Base-by-base conservation (phyloP, 2,797 vertebrate species). In the Nannoperca obscura region DNA sequence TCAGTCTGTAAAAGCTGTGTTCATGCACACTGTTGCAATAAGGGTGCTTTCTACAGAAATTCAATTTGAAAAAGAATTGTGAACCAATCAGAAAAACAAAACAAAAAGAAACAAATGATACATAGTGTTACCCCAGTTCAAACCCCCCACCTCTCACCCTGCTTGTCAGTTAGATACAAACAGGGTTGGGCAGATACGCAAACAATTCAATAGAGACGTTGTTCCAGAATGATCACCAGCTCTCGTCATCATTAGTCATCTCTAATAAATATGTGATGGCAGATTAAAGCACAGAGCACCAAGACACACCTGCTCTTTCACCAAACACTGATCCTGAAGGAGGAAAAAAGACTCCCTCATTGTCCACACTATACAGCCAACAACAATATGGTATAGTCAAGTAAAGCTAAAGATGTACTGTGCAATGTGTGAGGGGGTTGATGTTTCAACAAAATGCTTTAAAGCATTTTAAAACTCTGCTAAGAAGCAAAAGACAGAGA, bases 211-310 rank as follows among this genome's bases (percentile, higher is more conserved):
- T 2, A 11, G 7, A 36, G 36, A 30, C 1, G 36, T 42, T 47
- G 52, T 52, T 20, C 1, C 11, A 44, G 14, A 60, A 22, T 34
- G 42, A 11, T 58, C 36, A 19, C 7, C 61, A 36, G 4, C 46
- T 61, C 13, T 11, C n/a, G n/a, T n/a, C n/a, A n/a, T n/a, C n/a
- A n/a, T n/a, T n/a, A n/a, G 12, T 60, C 2, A 71, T 22, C 11
- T 68, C 54, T 22, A 58, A 32, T 22, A 14, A 44, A 20, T 10
- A 60, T 53, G 14, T 54, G 42, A 64, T 36, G 38, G 65, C 57
- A 60, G 20, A 76, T 61, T 40, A 62, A 60, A 81, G 30, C 42
- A 27, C 17, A 58, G 58, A 58, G 58, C 38, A 65, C 20, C 34
- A 50, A 77, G 46, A 55, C 57, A 24, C 22, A 49, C 24, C 27